Conservation (phyloP, 2,797 vertebrate species). For the Remorina albescens region DNA sequence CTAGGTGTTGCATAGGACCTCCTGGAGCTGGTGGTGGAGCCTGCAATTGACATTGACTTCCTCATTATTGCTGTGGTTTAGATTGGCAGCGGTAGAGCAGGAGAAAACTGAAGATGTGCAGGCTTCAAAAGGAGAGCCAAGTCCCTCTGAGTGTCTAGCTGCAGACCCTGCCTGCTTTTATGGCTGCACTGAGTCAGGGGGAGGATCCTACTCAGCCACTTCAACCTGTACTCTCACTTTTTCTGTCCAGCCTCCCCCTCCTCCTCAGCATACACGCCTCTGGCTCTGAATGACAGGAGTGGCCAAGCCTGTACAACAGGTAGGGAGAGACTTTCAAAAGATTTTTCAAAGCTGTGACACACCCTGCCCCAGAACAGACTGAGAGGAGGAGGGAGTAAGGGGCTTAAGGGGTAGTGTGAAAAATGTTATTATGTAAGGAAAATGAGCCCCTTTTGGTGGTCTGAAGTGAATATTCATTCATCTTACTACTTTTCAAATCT, state of each 20-base stretch:
- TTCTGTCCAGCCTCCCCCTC: slow-evolving; percentile 35
- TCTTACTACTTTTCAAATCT: neutral
- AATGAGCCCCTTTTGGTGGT: neutral
- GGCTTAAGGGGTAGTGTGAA: slow-evolving; percentile 4
- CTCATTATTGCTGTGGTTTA: slow-evolving; percentile 27
- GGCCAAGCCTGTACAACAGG: slow-evolving; percentile 83
- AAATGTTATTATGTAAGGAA: slow-evolving; percentile 23
- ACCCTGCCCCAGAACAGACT: slow-evolving; percentile 66
- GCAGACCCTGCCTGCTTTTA: slow-evolving; percentile 69
- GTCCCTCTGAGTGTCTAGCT: slow-evolving; percentile 82
- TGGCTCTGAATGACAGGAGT: slow-evolving; percentile 65
- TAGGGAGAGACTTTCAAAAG: slow-evolving; percentile 75
- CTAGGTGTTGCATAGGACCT: neutral
- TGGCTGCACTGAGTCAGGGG: slow-evolving; percentile 41
- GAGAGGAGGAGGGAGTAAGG: slow-evolving; percentile 16
- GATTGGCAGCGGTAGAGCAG: slow-evolving; percentile 41
- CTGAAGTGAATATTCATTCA: neutral
- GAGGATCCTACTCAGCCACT: slow-evolving; percentile 50
- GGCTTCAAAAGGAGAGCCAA: slow-evolving; percentile 84
- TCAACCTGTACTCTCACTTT: slow-evolving; percentile 73
- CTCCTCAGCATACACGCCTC: slow-evolving; percentile 37
- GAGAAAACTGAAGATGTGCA: slow-evolving; percentile 61
- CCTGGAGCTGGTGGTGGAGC: neutral
- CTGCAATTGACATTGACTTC: slow-evolving; percentile 31
- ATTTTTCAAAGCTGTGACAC: slow-evolving; percentile 80